Conservation (phyloP, 2,797 vertebrate genomes). For the Pipistrellus nathusii region DNA sequence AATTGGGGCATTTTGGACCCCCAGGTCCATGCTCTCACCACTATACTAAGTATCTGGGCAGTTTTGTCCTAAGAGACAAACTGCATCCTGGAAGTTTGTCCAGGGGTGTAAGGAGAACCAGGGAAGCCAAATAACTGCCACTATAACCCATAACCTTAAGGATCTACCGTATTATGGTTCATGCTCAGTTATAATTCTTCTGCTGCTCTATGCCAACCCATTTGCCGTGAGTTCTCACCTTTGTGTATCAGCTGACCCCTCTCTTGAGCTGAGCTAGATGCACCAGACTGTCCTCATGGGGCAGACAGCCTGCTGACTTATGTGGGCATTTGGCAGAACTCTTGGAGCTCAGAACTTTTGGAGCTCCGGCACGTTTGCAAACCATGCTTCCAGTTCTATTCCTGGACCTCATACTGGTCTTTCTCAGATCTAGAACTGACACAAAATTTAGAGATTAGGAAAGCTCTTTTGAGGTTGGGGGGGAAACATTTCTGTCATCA, state of each 20-base stretch:
- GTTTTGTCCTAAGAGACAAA: neutral
- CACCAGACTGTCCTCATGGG: neutral
- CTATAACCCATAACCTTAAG: neutral
- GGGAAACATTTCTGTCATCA: neutral
- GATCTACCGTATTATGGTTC: neutral
- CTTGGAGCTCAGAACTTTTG: neutral
- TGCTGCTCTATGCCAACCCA: neutral
- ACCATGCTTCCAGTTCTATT: neutral
- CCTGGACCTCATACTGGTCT: neutral
- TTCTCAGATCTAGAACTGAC: slow-evolving; percentile 18
- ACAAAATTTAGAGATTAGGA: neutral
- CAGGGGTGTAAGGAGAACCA: neutral
- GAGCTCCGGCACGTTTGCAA: neutral
- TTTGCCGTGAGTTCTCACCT: neutral
- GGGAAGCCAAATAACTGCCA: neutral
- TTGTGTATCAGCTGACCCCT: neutral
- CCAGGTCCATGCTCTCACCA: neutral
- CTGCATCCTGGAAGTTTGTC: neutral
- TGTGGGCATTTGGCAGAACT: neutral
- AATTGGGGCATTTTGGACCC: neutral
- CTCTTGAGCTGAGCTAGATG: neutral
- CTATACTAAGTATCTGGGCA: neutral
- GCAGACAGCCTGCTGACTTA: neutral
- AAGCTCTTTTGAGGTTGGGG: fast-evolving
- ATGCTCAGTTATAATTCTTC: neutral